phyloP scores from a whole-genome alignment of 2,113 vertebrate species.

The Mesoclemmys tuberculata region DNA sequence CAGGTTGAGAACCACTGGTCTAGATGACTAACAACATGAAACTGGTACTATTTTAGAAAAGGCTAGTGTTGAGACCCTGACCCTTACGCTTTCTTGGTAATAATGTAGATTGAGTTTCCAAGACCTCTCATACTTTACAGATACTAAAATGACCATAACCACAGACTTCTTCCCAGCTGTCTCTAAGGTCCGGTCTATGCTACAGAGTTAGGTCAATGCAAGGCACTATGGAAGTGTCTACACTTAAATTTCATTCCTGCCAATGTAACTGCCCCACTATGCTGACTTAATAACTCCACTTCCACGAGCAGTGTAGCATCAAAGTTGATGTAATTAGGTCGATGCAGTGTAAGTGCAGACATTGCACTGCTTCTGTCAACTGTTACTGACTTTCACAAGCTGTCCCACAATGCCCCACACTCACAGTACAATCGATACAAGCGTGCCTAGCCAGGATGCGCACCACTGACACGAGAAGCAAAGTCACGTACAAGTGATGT shows the following conservation, averaged over 20 bases:
- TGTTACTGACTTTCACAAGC: neutral
- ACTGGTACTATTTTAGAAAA: neutral
- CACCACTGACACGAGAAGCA: neutral
- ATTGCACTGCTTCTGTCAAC: neutral
- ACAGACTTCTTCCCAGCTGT: neutral
- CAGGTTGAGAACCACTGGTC: no score
- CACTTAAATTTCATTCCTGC: neutral
- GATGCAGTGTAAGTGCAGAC: neutral
- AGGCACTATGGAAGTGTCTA: neutral
- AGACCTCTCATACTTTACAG: neutral
- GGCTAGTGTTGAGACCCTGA: neutral
- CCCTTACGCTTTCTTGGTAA: neutral
- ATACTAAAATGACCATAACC: neutral
- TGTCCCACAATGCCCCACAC: neutral
- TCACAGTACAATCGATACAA: neutral
- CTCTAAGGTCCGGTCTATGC: neutral
- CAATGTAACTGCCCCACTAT: neutral
- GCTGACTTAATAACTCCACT: neutral
- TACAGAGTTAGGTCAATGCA: neutral
- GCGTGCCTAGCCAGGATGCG: neutral
- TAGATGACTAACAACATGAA: neutral
- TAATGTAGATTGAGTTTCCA: neutral
- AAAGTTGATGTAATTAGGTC: neutral
- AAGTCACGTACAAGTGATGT: neutral
- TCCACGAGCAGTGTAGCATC: neutral